phyloP scores from a whole-genome alignment of 2,113 vertebrate genomes.

The Phocoena sinus region DNA sequence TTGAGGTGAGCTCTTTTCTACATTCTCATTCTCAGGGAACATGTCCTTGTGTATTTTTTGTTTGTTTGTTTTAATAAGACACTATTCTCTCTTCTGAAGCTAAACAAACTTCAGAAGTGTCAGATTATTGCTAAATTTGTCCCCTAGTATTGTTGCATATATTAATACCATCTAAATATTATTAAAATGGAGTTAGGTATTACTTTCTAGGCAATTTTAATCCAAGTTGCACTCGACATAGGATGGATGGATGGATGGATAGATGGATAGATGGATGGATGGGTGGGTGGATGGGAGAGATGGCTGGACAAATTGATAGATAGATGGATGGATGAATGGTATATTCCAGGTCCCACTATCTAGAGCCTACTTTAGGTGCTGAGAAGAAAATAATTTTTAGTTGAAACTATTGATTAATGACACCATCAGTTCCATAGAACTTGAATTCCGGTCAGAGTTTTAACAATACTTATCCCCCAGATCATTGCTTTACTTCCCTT shows the following conservation, averaged over 20 bases:
- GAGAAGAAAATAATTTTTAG: not conserved
- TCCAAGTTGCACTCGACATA: not conserved
- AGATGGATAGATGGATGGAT: not conserved
- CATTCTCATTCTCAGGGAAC: not conserved
- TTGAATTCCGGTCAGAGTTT: not conserved
- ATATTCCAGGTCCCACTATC: not conserved
- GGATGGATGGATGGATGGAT: not conserved
- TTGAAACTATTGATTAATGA: not conserved
- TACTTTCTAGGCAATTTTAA: not conserved
- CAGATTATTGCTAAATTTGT: not conserved
- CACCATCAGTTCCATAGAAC: not conserved
- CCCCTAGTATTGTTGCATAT: not conserved
- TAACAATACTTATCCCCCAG: not conserved
- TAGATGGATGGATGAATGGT: not conserved
- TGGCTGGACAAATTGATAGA: not conserved
- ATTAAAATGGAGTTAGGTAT: not conserved
- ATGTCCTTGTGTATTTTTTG: not conserved
- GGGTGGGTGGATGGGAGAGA: not conserved
- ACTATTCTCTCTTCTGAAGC: not conserved
- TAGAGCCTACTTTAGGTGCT: not conserved
- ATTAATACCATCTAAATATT: not conserved
- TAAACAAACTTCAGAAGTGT: not conserved
- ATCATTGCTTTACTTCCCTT: not conserved
- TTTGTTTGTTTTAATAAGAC: not conserved
- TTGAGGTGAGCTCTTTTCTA: not conserved